Evolutionary conservation across 2,888 invertebrate species (phyloP).

Genomic region (Macaria liturata): DNA sequence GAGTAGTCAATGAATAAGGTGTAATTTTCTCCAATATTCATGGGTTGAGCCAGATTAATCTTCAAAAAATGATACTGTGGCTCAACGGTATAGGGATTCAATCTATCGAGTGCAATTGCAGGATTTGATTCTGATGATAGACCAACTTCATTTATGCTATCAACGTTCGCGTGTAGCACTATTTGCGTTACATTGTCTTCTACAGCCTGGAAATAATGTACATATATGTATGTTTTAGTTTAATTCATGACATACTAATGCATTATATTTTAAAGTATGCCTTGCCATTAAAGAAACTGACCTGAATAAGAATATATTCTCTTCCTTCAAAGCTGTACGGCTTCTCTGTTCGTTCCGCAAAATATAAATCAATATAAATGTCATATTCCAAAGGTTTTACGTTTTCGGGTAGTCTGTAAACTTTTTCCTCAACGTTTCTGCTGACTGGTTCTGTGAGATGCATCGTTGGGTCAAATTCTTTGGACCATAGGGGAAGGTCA

Average conservation of each 20-base stretch:
- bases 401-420: slow-evolving; percentile 63
- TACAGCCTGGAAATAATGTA: slow-evolving; percentile 48
- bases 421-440: slow-evolving; percentile 44
- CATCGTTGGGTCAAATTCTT: slow-evolving; percentile 52
- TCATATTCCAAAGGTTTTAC: slow-evolving; percentile 70
- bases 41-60: slow-evolving; percentile 52
- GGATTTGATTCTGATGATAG: slow-evolving; percentile 35
- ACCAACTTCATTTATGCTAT: slow-evolving; percentile 49
- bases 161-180: slow-evolving; percentile 77
- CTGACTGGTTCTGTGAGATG: slow-evolving; percentile 30
- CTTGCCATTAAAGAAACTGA: slow-evolving; percentile 33
- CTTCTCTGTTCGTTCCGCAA: slow-evolving; percentile 58
- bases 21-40: slow-evolving; percentile 58
- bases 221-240: too few species aligned
- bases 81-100: slow-evolving; percentile 42
- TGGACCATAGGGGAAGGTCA: slow-evolving; percentile 52
- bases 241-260: too few species aligned
- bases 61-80: slow-evolving; percentile 72
- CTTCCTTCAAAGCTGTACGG: slow-evolving; percentile 69
- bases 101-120: slow-evolving; percentile 32
- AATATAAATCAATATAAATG: slow-evolving; percentile 66
- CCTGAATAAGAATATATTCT: slow-evolving; percentile 62
- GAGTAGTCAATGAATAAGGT: slow-evolving; percentile 71
- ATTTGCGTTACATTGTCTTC: slow-evolving; percentile 62
- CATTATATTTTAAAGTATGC: too few species aligned